These are phyloP conservation scores for Vanessa cardui DNA, from an alignment of 2,888 invertebrate species.

Conservation along the genomic window DNA sequence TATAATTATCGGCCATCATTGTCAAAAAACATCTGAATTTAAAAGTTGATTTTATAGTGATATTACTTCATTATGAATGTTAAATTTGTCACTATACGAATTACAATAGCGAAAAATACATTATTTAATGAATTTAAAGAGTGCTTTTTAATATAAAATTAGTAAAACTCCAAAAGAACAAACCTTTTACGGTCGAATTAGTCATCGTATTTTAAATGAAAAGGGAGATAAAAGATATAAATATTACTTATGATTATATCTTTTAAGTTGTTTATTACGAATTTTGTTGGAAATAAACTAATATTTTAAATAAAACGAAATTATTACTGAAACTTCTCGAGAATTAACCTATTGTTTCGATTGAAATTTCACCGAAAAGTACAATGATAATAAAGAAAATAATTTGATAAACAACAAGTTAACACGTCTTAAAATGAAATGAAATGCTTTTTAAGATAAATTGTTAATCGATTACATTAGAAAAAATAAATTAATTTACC, in stretches of 20 bases:
- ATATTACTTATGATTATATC: neutral
- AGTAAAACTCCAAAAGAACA: neutral
- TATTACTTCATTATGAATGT: neutral
- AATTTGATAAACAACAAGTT: slow-evolving; percentile 44
- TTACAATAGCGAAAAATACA: neutral
- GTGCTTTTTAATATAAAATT: neutral
- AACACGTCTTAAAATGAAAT: slow-evolving; percentile 20
- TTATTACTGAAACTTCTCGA: slow-evolving; percentile 10
- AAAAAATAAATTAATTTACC: slow-evolving; percentile 69
- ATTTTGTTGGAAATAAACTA: neutral
- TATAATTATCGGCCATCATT: neutral
- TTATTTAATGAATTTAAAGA: neutral
- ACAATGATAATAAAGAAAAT: slow-evolving; percentile 49
- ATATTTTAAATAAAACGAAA: neutral
- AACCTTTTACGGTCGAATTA: slow-evolving; percentile 6
- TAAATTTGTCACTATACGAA: neutral
- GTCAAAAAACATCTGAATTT: slow-evolving; percentile 2
- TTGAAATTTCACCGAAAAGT: slow-evolving; percentile 17
- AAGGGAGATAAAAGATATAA: neutral
- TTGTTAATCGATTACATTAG: slow-evolving; percentile 52
- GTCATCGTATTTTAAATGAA: slow-evolving; percentile 13
- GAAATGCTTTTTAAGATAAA: slow-evolving; percentile 17
- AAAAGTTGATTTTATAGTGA: neutral
- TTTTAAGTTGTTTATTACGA: neutral
- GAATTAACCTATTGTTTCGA: slow-evolving; percentile 27